These are phyloP conservation scores for Syngnathoides biaculeatus DNA, from an alignment of 2,113 vertebrate genomes.

Conservation along the genomic window DNA sequence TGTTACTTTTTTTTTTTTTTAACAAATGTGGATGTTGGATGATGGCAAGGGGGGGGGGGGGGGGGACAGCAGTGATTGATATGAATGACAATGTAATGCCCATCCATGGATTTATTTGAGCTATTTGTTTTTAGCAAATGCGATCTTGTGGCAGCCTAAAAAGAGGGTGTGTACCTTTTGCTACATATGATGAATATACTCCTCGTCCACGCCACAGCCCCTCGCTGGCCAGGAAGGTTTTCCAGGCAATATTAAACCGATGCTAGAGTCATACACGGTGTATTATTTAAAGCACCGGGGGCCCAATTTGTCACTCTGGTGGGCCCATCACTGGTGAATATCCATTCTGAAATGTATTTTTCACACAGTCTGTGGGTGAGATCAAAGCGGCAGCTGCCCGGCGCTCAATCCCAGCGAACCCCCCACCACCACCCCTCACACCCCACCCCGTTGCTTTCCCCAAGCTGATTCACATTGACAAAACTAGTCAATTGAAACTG, in stretches of 20 bases:
- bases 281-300: constrained; percentile 71
- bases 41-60: too few species aligned
- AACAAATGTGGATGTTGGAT: too few species aligned
- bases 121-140: too few species aligned
- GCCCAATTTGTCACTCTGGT: constrained; percentile 71
- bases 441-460: constrained; percentile 36
- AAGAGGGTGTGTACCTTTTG: background rate
- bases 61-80: too few species aligned
- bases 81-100: too few species aligned
- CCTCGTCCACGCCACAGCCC: constrained; percentile 23
- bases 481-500: constrained; percentile 72
- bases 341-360: constrained; percentile 76
- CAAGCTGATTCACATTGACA: constrained; percentile 58
- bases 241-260: constrained; percentile 31
- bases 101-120: too few species aligned
- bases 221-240: constrained; percentile 51
- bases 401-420: constrained; percentile 38
- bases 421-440: constrained; percentile 39
- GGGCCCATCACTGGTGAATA: constrained; percentile 68
- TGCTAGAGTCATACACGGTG: constrained; percentile 45
- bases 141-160: too few species aligned
- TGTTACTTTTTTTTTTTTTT: too few species aligned
- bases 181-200: background rate
- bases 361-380: constrained; percentile 62
- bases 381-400: constrained; percentile 65